Evolutionary conservation across 2,113 vertebrate species (phyloP).

Genomic region (Semicossyphus pulcher): DNA sequence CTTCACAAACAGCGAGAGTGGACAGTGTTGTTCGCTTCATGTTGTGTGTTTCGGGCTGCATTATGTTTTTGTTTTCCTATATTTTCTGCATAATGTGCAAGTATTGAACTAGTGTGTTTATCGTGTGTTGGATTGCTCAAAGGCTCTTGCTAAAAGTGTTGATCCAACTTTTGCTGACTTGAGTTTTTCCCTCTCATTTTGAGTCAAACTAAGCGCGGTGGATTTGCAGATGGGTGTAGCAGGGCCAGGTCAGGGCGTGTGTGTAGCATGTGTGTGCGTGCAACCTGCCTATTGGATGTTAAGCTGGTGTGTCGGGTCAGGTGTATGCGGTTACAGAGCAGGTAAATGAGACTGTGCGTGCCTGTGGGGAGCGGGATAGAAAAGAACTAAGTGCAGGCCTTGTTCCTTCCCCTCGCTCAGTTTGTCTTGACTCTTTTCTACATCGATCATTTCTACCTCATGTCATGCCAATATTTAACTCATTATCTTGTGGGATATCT

Average conservation of each 20-base stretch:
- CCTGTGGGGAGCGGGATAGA: slow-evolving; percentile 43
- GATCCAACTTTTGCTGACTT: not conserved
- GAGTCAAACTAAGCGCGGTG: not conserved
- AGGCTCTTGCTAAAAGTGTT: not conserved
- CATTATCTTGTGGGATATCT: not conserved
- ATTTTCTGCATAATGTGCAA: not conserved
- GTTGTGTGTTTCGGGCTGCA: not conserved
- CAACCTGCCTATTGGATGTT: slow-evolving; percentile 32
- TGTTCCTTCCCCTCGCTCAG: slow-evolving; percentile 22
- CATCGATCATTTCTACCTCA: slow-evolving; percentile 7
- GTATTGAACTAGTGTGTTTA: not conserved
- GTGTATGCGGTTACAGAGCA: slow-evolving; percentile 59
- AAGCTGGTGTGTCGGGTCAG: slow-evolving; percentile 59
- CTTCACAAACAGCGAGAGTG: not conserved
- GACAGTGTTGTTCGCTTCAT: not conserved
- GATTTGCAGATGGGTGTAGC: slow-evolving; percentile 11
- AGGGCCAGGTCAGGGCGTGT: slow-evolving; percentile 24
- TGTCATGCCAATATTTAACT: not conserved
- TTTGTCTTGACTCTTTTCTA: slow-evolving; percentile 25
- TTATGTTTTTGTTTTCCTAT: not conserved
- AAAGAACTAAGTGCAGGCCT: slow-evolving; percentile 48
- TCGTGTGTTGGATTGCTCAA: not conserved
- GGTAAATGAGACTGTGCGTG: slow-evolving; percentile 51
- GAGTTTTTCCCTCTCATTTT: not conserved
- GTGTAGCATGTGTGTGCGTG: slow-evolving; percentile 38